A percentile compares a stretch with the other conserved stretches of the same genome.
phyloP scores from a whole-genome alignment of 2,113 vertebrate species.

The Colius striatus region DNA sequence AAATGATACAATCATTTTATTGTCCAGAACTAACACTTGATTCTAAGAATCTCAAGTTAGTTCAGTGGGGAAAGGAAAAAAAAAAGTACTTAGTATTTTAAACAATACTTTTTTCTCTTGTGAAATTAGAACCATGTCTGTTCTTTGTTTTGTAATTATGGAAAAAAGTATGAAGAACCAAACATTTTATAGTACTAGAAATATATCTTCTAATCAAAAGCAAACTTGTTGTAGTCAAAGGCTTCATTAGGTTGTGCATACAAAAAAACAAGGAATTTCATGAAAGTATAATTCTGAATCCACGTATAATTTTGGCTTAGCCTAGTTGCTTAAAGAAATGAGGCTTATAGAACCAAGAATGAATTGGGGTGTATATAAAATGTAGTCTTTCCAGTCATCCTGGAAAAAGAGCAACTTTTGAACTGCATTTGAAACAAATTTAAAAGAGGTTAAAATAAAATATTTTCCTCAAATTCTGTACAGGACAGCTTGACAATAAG shows the following conservation, averaged over 20 bases:
- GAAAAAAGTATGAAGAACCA: not conserved
- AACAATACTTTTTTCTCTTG: not conserved
- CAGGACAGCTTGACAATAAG: not conserved
- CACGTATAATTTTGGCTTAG: not conserved
- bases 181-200: not conserved
- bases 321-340: not conserved
- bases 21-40: too few species aligned
- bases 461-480: not conserved
- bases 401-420: not conserved
- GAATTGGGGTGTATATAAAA: rapidly evolving
- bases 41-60: not conserved
- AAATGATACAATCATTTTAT: not conserved
- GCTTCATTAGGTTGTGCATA: not conserved
- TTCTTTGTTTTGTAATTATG: not conserved
- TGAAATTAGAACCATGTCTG: not conserved
- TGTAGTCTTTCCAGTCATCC: not conserved
- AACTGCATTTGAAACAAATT: not conserved
- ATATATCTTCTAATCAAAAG: not conserved
- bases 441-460: not conserved
- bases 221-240: not conserved
- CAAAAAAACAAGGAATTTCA: not conserved
- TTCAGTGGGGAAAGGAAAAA: too few species aligned
- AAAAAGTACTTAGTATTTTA: too few species aligned
- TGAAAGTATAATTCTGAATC: not conserved
- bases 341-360: not conserved